Conservation (phyloP, 2,113 vertebrate genomes). For the Lasiurus borealis region DNA sequence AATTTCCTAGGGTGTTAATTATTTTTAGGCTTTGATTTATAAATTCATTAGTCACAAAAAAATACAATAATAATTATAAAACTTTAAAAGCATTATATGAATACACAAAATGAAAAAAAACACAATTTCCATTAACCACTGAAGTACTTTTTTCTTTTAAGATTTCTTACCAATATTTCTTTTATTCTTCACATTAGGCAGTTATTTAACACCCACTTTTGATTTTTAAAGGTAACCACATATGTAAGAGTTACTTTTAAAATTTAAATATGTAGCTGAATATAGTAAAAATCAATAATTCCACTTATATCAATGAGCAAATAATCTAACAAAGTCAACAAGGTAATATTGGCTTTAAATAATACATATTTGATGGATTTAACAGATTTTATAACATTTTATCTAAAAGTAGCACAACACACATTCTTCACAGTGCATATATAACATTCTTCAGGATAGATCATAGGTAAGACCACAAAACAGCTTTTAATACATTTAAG, state of each 20-base stretch:
- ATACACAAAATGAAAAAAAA: not conserved
- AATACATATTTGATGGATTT: not conserved
- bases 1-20: not conserved
- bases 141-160: not conserved
- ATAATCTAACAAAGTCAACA: not conserved
- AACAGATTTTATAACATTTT: not conserved
- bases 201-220: not conserved
- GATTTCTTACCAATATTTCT: not conserved
- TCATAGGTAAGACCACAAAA: not conserved
- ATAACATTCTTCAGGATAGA: not conserved
- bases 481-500: not conserved
- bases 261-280: slow-evolving; percentile 12
- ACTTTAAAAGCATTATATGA: not conserved
- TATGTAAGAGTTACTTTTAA: not conserved
- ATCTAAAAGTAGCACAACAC: not conserved
- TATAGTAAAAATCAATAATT: not conserved
- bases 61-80: not conserved
- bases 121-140: not conserved
- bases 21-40: not conserved
- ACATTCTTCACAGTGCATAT: not conserved
- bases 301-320: not conserved
- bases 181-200: not conserved
- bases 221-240: not conserved
- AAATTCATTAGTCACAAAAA: not conserved
- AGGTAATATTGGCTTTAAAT: not conserved